These are phyloP conservation scores for Agapetus fuscipes DNA, from an alignment of 2,888 invertebrate genomes.

Conservation along the genomic window DNA sequence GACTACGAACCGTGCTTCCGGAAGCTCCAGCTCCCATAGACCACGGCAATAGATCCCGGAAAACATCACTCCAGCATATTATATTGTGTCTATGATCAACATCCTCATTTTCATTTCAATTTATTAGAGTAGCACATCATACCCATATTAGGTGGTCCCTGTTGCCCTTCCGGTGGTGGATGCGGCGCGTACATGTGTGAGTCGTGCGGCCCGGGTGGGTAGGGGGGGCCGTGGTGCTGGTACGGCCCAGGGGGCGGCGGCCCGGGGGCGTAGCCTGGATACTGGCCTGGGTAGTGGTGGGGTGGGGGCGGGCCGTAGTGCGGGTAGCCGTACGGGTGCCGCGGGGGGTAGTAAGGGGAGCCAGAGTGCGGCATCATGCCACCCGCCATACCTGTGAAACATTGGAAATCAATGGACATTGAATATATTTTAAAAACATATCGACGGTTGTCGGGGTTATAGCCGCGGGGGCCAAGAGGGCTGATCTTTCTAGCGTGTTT, in stretches of 20 bases:
- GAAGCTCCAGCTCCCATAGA: neutral
- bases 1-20: too few relatives aligned
- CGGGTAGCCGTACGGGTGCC: constrained; percentile 21
- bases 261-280: constrained; percentile 18
- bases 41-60: too few relatives aligned
- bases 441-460: too few relatives aligned
- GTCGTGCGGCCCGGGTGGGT: constrained; percentile 25
- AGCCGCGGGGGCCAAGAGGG: too few relatives aligned
- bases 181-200: constrained; percentile 7
- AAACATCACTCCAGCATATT: neutral
- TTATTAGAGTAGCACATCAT: neutral
- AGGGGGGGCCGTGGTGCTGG: constrained; percentile 31
- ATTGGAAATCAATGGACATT: neutral
- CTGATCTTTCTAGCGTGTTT: too few relatives aligned
- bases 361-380: constrained; percentile 20
- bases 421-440: too few relatives aligned
- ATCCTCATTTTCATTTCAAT: neutral
- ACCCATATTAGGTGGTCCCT: constrained; percentile 28
- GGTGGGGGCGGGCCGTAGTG: constrained; percentile 22
- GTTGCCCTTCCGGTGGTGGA: constrained; percentile 26
- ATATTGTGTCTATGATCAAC: neutral
- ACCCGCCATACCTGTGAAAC: constrained; percentile 15
- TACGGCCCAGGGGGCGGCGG: constrained; percentile 32
- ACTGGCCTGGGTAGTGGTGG: constrained; percentile 21
- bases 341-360: constrained; percentile 21